Percentiles rank a stretch among this genome's conserved stretches.
These are phyloP conservation scores for Mnemiopsis leidyi DNA, from an alignment of 37 sponge, comb jelly and placozoan genomes.

Conservation along the genomic window DNA sequence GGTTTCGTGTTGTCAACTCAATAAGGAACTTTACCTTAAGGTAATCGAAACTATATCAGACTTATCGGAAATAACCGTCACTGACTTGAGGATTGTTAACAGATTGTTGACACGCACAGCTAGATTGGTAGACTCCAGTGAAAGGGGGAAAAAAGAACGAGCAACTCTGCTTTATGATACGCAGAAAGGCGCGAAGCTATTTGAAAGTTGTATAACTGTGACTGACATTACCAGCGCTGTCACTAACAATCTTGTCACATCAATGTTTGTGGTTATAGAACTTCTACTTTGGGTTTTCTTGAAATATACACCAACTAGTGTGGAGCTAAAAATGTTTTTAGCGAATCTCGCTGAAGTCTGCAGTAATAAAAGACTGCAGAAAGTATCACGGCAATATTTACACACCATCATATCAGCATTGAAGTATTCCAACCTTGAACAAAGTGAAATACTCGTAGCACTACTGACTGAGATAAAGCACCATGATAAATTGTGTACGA, in stretches of 20 bases:
- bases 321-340: background rate
- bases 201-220: background rate
- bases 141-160: background rate
- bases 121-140: background rate
- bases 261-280: background rate
- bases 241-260: background rate
- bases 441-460: background rate
- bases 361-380: background rate
- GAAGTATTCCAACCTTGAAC: background rate
- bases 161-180: background rate
- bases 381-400: background rate
- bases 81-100: background rate
- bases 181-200: background rate
- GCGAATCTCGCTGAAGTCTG: background rate
- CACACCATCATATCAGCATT: background rate
- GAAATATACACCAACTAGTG: background rate
- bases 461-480: background rate
- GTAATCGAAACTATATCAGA: background rate
- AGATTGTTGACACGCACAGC: background rate
- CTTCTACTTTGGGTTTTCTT: background rate
- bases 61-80: background rate
- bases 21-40: background rate
- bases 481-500: background rate
- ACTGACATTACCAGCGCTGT: background rate
- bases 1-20: background rate